Base-by-base conservation (phyloP, 1,140 invertebrate genomes). In the Achatina immaculata region DNA sequence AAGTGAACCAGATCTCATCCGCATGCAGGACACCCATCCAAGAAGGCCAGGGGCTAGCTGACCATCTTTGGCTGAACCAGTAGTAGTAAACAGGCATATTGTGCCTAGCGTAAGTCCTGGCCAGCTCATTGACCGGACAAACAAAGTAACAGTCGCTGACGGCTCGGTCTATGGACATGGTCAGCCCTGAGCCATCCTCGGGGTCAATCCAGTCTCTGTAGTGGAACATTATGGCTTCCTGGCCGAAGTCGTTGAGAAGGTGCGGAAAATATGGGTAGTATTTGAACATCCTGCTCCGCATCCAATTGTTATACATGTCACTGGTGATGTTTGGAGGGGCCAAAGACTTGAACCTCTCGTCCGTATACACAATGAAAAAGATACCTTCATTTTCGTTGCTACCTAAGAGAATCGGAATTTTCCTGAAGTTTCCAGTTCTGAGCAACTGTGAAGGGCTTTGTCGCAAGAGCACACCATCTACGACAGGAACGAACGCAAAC, bases 131-230 rank as follows among this genome's bases (percentile, higher is more conserved):
- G 43, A 98, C 96, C 87, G 95, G 95, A 92, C 98, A 99, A 0
- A 97, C 96, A 90, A 99, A 99, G 85, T 98, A 96, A 89, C 96
- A 97, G 91, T 99, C 98, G 2, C 97, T 97, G n/a, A 99, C 96
- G 91, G 98, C 96, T 89, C 96, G 96, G 88, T 98, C 97, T 40
- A 98, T 92, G 19, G 95, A 94, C 87, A 97, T 94, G 65, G 95
- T 93, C 90, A 98, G 97, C 79, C 94, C 94, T 34, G 95, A 93
- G 0, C 95, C 94, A 92, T 98, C 96, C 80, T 97, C 94, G 0
- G 96, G 95, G 86, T 95, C 95, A 58, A 95, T 90, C 97, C 97
- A 98, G 91, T 98, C 94, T 0, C 96, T 97, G 91, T 98, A 98
- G 88, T 97, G 95, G 90, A 95, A 97, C 40, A 95, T 94, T 83